phyloP scores from a whole-genome alignment of 2,888 invertebrate genomes.

The Dioctria linearis region DNA sequence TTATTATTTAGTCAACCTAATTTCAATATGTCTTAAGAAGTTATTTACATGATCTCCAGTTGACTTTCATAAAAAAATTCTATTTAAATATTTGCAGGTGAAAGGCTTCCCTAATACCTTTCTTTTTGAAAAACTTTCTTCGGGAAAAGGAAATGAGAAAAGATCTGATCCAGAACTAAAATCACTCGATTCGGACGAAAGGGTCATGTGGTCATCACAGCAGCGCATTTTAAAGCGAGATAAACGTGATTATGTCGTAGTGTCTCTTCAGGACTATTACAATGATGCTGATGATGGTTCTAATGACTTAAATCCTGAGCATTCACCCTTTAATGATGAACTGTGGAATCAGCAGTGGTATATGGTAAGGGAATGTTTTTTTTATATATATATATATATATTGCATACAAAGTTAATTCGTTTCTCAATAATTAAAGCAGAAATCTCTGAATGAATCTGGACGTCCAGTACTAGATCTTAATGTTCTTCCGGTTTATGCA shows the following conservation, averaged over 20 bases:
- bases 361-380: slow-evolving; percentile 56
- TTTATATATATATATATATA: too few species aligned
- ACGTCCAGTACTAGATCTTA: slow-evolving; percentile 76
- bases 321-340: slow-evolving; percentile 82
- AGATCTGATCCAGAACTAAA: slow-evolving; percentile 52
- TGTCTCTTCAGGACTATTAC: slow-evolving; percentile 49
- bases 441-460: slow-evolving; percentile 45
- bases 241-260: slow-evolving; percentile 59
- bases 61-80: too few species aligned
- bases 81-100: slow-evolving; percentile 53
- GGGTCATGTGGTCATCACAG: slow-evolving; percentile 61
- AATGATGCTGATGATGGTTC: slow-evolving; percentile 49
- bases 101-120: slow-evolving; percentile 60
- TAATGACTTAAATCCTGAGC: slow-evolving; percentile 30
- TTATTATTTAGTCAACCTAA: too few species aligned
- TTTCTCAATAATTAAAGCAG: slow-evolving; percentile 47
- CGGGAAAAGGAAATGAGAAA: slow-evolving; percentile 51
- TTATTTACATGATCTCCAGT: too few species aligned
- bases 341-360: slow-evolving; percentile 94
- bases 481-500: slow-evolving; percentile 87
- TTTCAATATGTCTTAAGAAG: too few species aligned
- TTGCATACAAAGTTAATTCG: not conserved
- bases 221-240: slow-evolving; percentile 60
- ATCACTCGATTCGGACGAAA: slow-evolving; percentile 55
- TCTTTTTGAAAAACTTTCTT: slow-evolving; percentile 57